phyloP scores from a whole-genome alignment of 1,140 invertebrate genomes.

The Drosophila nannoptera region DNA sequence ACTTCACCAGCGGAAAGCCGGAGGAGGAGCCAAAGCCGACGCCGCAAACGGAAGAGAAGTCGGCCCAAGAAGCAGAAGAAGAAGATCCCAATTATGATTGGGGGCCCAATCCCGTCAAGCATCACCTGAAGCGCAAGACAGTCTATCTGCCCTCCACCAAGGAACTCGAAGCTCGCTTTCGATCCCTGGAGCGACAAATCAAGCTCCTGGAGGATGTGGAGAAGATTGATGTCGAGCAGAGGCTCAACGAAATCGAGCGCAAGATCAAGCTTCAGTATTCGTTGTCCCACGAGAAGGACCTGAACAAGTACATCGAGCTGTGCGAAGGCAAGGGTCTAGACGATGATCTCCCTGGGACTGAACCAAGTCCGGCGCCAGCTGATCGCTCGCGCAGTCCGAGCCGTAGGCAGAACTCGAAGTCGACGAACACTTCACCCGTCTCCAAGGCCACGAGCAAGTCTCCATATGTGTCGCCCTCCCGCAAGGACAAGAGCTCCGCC shows the following conservation, averaged over 20 bases:
- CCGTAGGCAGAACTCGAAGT: constrained; percentile 38
- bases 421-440: constrained; percentile 48
- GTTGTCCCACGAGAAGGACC: constrained; percentile 71
- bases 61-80: constrained; percentile 8
- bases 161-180: constrained; percentile 69
- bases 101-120: constrained; percentile 70
- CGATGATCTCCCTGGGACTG: constrained; percentile 33
- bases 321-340: constrained; percentile 72
- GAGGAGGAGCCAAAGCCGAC: constrained; percentile 4
- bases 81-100: constrained; percentile 63
- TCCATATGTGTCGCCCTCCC: constrained; percentile 55
- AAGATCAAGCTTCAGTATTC: constrained; percentile 76
- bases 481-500: constrained; percentile 29
- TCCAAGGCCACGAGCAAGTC: constrained; percentile 44
- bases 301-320: constrained; percentile 68
- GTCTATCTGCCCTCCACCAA: constrained; percentile 72
- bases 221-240: constrained; percentile 74
- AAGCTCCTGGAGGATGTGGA: constrained; percentile 74
- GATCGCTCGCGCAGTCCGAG: constrained; percentile 59
- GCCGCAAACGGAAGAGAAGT: no score
- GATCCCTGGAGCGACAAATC: constrained; percentile 70
- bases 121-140: constrained; percentile 70
- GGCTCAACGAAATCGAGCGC: constrained; percentile 66
- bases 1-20: constrained; percentile 54
- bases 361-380: not conserved